A percentile compares a stretch with the other conserved stretches of the same genome.
phyloP scores from a whole-genome alignment of 2,888 invertebrate genomes.

The Asteroscopus sphinx region DNA sequence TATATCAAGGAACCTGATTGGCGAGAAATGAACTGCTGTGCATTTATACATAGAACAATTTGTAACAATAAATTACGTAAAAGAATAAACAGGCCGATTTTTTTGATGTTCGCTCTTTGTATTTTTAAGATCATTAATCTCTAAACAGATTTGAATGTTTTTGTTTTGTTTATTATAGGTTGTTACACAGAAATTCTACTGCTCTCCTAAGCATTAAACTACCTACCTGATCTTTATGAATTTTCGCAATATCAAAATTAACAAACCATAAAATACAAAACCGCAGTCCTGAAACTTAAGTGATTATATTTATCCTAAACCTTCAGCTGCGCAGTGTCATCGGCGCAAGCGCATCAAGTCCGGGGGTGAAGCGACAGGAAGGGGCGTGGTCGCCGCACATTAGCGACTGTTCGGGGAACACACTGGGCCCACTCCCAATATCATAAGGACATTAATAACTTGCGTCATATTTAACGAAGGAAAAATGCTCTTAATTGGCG shows the following conservation, averaged over 20 bases:
- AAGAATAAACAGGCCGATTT: constrained; percentile 2
- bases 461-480: constrained; percentile 53
- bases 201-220: no score
- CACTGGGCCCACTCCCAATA: constrained; percentile 62
- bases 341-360: constrained; percentile 48
- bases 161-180: no score
- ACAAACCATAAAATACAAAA: constrained; percentile 24
- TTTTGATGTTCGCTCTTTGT: neutral
- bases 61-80: constrained; percentile 1
- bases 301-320: constrained; percentile 50
- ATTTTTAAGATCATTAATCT: neutral
- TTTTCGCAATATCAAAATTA: neutral
- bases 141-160: no score
- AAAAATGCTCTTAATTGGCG: constrained; percentile 60
- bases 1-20: constrained; percentile 30
- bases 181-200: no score
- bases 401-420: constrained; percentile 75
- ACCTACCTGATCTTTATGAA: no score
- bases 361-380: constrained; percentile 79
- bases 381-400: constrained; percentile 79
- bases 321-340: constrained; percentile 57
- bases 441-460: constrained; percentile 63
- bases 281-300: constrained; percentile 41
- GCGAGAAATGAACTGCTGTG: constrained; percentile 7
- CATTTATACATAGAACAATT: constrained; percentile 16